Conservation (phyloP, 2,888 invertebrate genomes). For the Hemaris fuciformis region DNA sequence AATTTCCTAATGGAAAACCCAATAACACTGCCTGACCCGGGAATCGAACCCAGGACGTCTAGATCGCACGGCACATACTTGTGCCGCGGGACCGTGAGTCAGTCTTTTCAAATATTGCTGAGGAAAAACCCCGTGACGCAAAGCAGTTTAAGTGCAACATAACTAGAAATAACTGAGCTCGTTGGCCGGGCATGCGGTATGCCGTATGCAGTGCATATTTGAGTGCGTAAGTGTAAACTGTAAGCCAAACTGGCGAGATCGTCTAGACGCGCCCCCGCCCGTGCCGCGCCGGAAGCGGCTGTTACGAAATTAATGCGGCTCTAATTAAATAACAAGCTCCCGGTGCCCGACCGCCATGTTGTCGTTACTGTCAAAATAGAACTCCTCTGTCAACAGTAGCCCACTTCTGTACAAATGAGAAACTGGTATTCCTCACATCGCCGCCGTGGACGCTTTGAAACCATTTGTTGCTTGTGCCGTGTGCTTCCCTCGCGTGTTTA, state of each 20-base stretch:
- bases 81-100: no score
- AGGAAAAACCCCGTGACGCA: no score
- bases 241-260: slow-evolving; percentile 22
- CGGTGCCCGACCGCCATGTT: slow-evolving; percentile 52
- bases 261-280: slow-evolving; percentile 45
- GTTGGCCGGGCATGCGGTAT: slow-evolving; percentile 17
- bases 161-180: slow-evolving; percentile 6
- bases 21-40: no score
- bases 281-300: slow-evolving; percentile 61
- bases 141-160: no score
- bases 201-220: slow-evolving; percentile 9
- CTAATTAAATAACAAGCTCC: slow-evolving; percentile 75
- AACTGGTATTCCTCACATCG: not conserved
- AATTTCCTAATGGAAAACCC: no score
- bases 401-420: slow-evolving; percentile 24
- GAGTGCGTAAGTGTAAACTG: slow-evolving; percentile 17
- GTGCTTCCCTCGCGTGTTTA: not conserved
- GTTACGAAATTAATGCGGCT: slow-evolving; percentile 75
- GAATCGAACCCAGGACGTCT: no score
- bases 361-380: slow-evolving; percentile 63
- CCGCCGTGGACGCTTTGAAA: not conserved
- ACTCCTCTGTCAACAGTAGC: slow-evolving; percentile 50
- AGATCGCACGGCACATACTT: no score
- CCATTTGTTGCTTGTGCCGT: not conserved
- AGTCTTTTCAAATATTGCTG: no score